Conservation (phyloP, 92 coral and sea anemone species). For the Porites evermanni region DNA sequence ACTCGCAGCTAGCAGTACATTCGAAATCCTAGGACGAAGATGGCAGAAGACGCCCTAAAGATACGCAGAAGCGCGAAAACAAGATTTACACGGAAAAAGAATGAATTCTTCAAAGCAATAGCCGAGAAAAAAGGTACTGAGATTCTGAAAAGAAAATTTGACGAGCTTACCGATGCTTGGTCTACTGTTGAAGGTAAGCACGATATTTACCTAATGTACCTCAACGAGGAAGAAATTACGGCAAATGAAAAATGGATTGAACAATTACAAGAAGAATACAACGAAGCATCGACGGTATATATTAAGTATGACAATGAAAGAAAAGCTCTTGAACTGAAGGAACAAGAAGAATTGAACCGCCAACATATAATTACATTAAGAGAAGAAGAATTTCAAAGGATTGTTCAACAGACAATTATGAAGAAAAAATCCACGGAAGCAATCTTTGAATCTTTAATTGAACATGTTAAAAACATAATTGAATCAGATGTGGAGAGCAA, state of each 20-base stretch:
- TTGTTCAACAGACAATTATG: slow-evolving; percentile 9
- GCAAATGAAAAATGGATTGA: slow-evolving; percentile 10
- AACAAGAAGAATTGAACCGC: slow-evolving; percentile 39
- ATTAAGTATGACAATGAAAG: slow-evolving; percentile 37
- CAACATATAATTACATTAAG: slow-evolving; percentile 10
- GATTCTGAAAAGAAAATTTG: slow-evolving; percentile 15
- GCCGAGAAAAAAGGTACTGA: slow-evolving; percentile 41
- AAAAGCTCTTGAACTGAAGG: slow-evolving; percentile 37
- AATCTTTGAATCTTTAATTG: slow-evolving; percentile 19
- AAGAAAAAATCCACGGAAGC: slow-evolving; percentile 30
- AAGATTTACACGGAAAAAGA: slow-evolving; percentile 49
- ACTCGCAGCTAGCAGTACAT: slow-evolving; percentile 43
- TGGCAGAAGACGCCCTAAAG: slow-evolving; percentile 63
- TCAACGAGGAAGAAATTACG: slow-evolving; percentile 47
- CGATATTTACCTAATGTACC: slow-evolving; percentile 48
- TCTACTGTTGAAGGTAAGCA: slow-evolving; percentile 60
- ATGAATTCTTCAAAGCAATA: slow-evolving; percentile 29
- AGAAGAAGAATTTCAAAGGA: slow-evolving; percentile 31
- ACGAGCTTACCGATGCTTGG: slow-evolving; percentile 60
- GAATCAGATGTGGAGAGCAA: too few species aligned
- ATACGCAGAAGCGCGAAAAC: slow-evolving; percentile 48
- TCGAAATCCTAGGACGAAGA: slow-evolving; percentile 46
- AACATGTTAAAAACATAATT: neutral
- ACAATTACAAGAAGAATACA: slow-evolving; percentile 47
- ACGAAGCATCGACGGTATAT: slow-evolving; percentile 41